phyloP scores from a whole-genome alignment of 2,797 vertebrate species.

The Protosalanx chinensis region DNA sequence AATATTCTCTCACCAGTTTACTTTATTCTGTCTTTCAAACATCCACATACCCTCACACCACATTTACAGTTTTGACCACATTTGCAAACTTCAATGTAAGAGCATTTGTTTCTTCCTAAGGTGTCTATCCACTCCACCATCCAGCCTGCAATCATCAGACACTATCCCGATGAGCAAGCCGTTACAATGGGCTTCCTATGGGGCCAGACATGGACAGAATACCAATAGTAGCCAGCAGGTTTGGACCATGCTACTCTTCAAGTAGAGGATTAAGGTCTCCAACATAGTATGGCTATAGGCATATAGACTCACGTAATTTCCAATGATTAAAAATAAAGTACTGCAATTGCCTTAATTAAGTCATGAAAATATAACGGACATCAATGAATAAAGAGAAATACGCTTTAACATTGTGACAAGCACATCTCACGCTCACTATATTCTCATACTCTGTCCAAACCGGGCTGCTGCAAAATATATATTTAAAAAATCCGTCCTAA shows the following conservation, averaged over 20 bases:
- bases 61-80: slow-evolving; percentile 14
- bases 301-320: too few species aligned
- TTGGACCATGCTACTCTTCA: slow-evolving; percentile 51
- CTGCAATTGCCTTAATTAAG: background rate
- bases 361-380: background rate
- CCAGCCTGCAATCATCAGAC: slow-evolving; percentile 63
- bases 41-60: background rate
- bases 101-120: slow-evolving; percentile 47
- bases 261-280: too few species aligned
- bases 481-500: background rate
- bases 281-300: too few species aligned
- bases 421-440: background rate
- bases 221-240: slow-evolving; percentile 59
- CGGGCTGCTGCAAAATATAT: too few species aligned
- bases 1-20: background rate
- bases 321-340: background rate
- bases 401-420: background rate
- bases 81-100: slow-evolving; percentile 48
- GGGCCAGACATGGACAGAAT: slow-evolving; percentile 61
- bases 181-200: slow-evolving; percentile 70
- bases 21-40: background rate
- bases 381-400: background rate
- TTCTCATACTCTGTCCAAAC: background rate
- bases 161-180: slow-evolving; percentile 57
- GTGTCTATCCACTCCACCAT: slow-evolving; percentile 44